phyloP scores from a whole-genome alignment of 1,140 invertebrate species.

The Polypedilum pembai region DNA sequence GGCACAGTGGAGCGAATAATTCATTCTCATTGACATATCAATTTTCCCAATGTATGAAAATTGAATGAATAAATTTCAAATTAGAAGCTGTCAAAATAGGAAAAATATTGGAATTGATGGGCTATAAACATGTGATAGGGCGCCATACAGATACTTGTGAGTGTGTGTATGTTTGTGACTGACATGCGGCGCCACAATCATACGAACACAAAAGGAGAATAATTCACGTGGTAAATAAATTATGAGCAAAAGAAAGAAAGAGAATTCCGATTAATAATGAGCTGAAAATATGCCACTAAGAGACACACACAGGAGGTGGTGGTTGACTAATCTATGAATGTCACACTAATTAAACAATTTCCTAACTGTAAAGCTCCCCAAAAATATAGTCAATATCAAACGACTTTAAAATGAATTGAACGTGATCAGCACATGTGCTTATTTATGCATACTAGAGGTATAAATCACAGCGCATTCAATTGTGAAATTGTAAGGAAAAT shows the following conservation, averaged over 20 bases:
- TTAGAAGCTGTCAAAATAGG: not conserved
- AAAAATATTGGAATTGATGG: not conserved
- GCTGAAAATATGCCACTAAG: too few species aligned
- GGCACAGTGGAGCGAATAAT: not conserved
- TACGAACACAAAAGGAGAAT: not conserved
- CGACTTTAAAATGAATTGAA: not conserved
- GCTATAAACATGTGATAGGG: conserved; percentile 9
- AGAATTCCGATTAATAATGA: too few species aligned
- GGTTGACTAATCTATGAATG: not conserved
- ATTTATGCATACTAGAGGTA: not conserved
- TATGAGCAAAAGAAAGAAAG: not conserved
- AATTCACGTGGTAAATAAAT: not conserved
- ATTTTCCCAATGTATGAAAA: not conserved
- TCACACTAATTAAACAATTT: conserved; percentile 7
- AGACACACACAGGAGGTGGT: too few species aligned
- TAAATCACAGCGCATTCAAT: conserved; percentile 1
- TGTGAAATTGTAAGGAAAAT: not conserved
- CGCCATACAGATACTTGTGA: not conserved
- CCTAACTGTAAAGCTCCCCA: not conserved
- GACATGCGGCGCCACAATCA: not conserved
- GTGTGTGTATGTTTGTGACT: not conserved
- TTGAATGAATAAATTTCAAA: not conserved
- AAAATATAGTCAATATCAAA: not conserved
- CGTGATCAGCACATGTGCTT: not conserved
- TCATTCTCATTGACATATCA: conserved; percentile 21